Base-by-base conservation (phyloP, 1,140 invertebrate genomes). In the Augochlora pura region DNA sequence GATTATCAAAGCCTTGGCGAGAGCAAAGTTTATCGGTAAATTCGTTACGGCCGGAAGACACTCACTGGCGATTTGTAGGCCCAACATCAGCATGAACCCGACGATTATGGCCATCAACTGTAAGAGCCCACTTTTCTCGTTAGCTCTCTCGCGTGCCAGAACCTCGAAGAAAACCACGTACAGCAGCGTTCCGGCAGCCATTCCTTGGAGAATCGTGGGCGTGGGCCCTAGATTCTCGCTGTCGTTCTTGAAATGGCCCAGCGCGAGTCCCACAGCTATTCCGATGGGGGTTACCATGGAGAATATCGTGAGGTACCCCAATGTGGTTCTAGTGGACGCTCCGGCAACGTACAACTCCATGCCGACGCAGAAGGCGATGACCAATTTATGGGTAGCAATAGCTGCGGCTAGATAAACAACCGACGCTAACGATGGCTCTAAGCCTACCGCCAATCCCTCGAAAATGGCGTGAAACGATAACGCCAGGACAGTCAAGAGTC, bases 111-210 rank as follows among this genome's bases (percentile, higher is more conserved):
- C 94, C 5, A 95, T 72, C 75, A 96, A 94, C 86, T 97, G 96
- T 3, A 95, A 88, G 27, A 97, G 91, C 6, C 97, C 96, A 62
- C 93, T 94, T 73, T 95, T 94, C 16, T 93, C 92, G 86, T 95
- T 95, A 27, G 95, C 94, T 59, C 96, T 93, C 88, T 97, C 96
- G 72, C 96, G 94, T 54, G 96, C 96, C 66, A 98, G 94, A 39
- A 98, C 97, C 92, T 98, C 97, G 90, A 98, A 98, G 94, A 98
- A 98, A 2, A 98, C 97, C 52, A 98, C 97, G 89, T 98, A 98
- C 0, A 98, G 94, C 16, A 98, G 93, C 0, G 97, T 98, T 25
- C 97, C 97, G 60, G 96, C 96, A 0, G 97, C 97, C 91, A 98
- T 94, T 12, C 97, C 97, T 88, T 98, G 97, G 0, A 98, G 93